Base-by-base conservation (phyloP, 2,113 vertebrate genomes). In the Scomber colias region DNA sequence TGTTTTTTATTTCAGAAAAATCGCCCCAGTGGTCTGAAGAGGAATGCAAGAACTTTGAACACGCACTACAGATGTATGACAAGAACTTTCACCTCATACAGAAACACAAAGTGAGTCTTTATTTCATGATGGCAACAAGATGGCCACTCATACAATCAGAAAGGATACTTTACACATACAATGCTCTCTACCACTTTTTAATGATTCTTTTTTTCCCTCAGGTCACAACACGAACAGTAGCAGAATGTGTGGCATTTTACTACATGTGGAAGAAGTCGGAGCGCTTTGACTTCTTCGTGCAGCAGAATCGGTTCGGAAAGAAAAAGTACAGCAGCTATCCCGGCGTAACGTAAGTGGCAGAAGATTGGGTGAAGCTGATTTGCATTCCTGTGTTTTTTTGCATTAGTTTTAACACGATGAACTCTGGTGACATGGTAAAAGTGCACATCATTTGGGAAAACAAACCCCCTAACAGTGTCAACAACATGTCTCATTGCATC, bases 231-330 rank as follows among this genome's bases (percentile, higher is more conserved):
- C 95, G 97, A 90, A 97, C 97, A 2, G 98, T 99, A 73, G 96
- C 97, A 48, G 98, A 99, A 89, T 99, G 98, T 90, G 98, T 99
- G 30, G 97, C 97, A 7, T 99, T 99, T 93, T 99, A 99, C 84
- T 99, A 99, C 85, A 97, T 98, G 96, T 99, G 98, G 98, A 99
- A 99, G 15, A 99, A 99, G 91, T 99, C 98, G 0, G 98, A 99
- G 90, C 97, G 98, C 53, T 98, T 99, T 2, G 98, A 99, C 92
- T 95, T 96, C 85, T 99, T 99, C 83, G 98, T 98, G 82, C 97
- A 99, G 85, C 98, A 99, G 93, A 99, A 97, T 85, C 95, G 96
- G 63, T 99, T 99, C 83, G 97, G 98, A 77, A 99, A 99, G 94
- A 99, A 99, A 92, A 97, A 96, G 67, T 99, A 98, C 0, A 97